phyloP scores from a whole-genome alignment of 2,113 vertebrate species.

The Irena cyanogastra region DNA sequence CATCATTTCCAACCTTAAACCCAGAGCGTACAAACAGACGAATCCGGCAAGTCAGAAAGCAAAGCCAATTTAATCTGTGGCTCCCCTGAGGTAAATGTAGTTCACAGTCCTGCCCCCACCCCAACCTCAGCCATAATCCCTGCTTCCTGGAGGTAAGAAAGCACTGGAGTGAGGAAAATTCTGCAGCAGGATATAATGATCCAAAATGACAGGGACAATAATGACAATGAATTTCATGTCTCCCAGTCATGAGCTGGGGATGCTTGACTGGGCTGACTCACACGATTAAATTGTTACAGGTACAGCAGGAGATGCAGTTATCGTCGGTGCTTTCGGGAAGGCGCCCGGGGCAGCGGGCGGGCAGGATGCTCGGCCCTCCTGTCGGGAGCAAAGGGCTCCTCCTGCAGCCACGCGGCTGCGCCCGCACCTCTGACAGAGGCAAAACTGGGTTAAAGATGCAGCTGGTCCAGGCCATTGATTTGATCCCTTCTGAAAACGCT shows the following conservation, averaged over 20 bases:
- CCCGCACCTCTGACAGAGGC: conserved; percentile 37
- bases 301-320: conserved; percentile 84
- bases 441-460: conserved; percentile 47
- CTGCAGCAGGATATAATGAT: conserved; percentile 92
- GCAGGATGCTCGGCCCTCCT: conserved; percentile 18
- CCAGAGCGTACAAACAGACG: conserved; percentile 74
- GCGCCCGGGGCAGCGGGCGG: conserved; percentile 59
- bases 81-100: conserved; percentile 87
- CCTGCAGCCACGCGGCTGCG: neutral
- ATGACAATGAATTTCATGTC: conserved; percentile 99
- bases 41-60: conserved; percentile 80
- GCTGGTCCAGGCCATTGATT: neutral
- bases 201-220: conserved; percentile 98
- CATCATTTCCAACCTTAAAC: conserved; percentile 74
- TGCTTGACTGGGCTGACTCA: conserved; percentile 95
- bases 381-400: conserved; percentile 16
- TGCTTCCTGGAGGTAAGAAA: conserved; percentile 91
- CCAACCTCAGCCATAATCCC: conserved; percentile 85
- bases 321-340: conserved; percentile 76
- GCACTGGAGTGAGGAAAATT: conserved; percentile 96
- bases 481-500: neutral
- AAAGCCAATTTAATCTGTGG: conserved; percentile 89
- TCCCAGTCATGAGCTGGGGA: conserved; percentile 91
- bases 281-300: conserved; percentile 99
- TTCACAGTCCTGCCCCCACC: conserved; percentile 78